Percentiles rank a stretch among this genome's conserved stretches.
Evolutionary conservation across 1,140 invertebrate genomes (phyloP).

Genomic region (Lepidurus arcticus): DNA sequence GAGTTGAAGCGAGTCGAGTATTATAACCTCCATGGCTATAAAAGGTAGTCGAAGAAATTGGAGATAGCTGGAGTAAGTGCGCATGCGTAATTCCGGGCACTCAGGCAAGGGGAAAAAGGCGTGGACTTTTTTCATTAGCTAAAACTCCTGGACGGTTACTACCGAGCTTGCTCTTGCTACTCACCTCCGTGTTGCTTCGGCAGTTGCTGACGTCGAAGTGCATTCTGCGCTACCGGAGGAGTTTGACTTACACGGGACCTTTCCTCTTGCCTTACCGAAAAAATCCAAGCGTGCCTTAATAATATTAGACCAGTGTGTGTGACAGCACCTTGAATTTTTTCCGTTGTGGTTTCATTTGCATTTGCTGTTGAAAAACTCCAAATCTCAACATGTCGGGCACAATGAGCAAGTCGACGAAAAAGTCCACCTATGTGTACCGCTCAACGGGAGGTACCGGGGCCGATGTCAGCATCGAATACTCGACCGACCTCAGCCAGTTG

Average conservation of each 20-base stretch:
- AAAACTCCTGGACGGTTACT: slow-evolving; percentile 19
- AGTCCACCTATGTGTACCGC: slow-evolving; percentile 83
- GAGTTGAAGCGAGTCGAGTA: slow-evolving; percentile 16
- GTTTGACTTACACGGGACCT: neutral
- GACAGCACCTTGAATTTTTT: neutral
- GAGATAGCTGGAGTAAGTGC: neutral
- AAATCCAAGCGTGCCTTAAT: neutral
- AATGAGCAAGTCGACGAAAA: slow-evolving; percentile 51
- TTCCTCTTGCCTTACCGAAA: neutral
- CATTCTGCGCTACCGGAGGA: neutral
- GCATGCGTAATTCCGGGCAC: slow-evolving; percentile 9
- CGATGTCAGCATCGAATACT: slow-evolving; percentile 90
- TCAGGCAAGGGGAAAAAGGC: neutral
- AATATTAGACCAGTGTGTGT: neutral
- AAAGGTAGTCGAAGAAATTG: slow-evolving; percentile 18
- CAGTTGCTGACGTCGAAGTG: slow-evolving; percentile 20
- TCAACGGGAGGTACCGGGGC: slow-evolving; percentile 62
- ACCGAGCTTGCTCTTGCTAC: slow-evolving; percentile 12
- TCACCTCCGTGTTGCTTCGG: slow-evolving; percentile 20
- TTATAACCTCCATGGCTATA: slow-evolving; percentile 4
- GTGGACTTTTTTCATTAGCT: slow-evolving; percentile 20
- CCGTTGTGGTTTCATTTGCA: neutral
- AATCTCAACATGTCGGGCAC: slow-evolving; percentile 33
- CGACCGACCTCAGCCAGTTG: slow-evolving; percentile 81
- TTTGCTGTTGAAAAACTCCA: neutral